Evolutionary conservation across 1,140 invertebrate species (phyloP).

Genomic region (Halictus rubicundus): DNA sequence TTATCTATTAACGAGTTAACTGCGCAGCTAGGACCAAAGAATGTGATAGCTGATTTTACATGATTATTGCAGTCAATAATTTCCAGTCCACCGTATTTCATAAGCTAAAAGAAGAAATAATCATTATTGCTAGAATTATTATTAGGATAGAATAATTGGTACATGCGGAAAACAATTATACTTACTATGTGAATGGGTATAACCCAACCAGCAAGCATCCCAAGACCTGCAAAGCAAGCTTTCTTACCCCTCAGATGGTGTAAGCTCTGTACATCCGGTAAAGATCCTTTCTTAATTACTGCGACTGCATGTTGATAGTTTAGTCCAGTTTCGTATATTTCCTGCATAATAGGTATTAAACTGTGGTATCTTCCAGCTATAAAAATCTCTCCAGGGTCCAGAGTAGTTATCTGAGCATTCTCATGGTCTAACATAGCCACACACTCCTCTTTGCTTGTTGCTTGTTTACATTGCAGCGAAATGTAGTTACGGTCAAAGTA

Average conservation of each 20-base stretch:
- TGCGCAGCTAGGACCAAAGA: constrained; percentile 95
- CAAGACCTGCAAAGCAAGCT: constrained; percentile 95
- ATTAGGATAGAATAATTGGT: not conserved
- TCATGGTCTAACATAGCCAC: constrained; percentile 89
- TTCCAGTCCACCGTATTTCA: constrained; percentile 89
- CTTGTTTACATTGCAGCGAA: constrained; percentile 85
- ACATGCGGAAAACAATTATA: constrained; percentile 34
- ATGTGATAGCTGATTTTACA: constrained; percentile 94
- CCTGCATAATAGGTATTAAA: constrained; percentile 93
- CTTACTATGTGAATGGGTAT: constrained; percentile 91
- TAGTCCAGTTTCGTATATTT: constrained; percentile 83
- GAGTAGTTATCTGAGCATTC: constrained; percentile 90
- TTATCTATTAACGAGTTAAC: constrained; percentile 94
- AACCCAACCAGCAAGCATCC: constrained; percentile 95
- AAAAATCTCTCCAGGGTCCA: constrained; percentile 97
- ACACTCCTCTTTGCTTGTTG: constrained; percentile 90
- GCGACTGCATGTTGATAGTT: constrained; percentile 91
- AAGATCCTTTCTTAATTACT: constrained; percentile 87
- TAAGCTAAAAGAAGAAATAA: constrained; percentile 83
- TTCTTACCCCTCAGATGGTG: constrained; percentile 87
- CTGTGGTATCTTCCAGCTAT: constrained; percentile 95
- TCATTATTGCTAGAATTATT: constrained; percentile 10
- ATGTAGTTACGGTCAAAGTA: constrained; percentile 84
- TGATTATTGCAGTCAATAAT: constrained; percentile 97
- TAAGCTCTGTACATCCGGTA: constrained; percentile 84